A percentile compares a stretch with the other conserved stretches of the same genome.
Conservation (phyloP, 1,140 invertebrate species). For the Ceratitis capitata region DNA sequence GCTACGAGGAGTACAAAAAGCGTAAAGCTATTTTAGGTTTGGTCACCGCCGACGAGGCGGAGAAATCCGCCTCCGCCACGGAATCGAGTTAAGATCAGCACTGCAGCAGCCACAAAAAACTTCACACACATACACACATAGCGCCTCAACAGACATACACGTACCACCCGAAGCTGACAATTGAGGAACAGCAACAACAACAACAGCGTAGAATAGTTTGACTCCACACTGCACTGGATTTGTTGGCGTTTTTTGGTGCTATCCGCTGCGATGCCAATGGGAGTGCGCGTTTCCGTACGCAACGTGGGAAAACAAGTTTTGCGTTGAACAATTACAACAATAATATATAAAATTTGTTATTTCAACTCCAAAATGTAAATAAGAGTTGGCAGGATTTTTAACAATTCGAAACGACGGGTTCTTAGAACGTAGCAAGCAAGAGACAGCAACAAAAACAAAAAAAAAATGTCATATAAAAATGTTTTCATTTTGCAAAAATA, state of each 20-base stretch:
- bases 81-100: not conserved
- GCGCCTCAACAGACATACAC: not conserved
- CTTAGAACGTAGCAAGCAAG: no score
- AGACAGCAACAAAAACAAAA: no score
- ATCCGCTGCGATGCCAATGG: not conserved
- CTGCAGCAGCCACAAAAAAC: no score
- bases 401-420: not conserved
- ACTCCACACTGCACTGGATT: not conserved
- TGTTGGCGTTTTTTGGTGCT: no score
- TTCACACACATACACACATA: no score
- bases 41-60: not conserved
- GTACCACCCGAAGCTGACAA: not conserved
- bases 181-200: not conserved
- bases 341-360: no score
- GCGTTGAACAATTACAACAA: not conserved
- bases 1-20: conserved; percentile 74
- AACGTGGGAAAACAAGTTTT: not conserved
- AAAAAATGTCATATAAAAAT: not conserved
- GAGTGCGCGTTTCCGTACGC: not conserved
- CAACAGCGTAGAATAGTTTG: not conserved
- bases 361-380: no score
- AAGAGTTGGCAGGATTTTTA: not conserved
- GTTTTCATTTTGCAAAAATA: conserved; percentile 32
- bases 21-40: conserved; percentile 62
- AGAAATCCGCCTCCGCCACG: not conserved